A percentile compares a stretch with the other conserved stretches of the same genome.
phyloP scores from a whole-genome alignment of 2,113 vertebrate genomes.

The Pungitius pungitius region DNA sequence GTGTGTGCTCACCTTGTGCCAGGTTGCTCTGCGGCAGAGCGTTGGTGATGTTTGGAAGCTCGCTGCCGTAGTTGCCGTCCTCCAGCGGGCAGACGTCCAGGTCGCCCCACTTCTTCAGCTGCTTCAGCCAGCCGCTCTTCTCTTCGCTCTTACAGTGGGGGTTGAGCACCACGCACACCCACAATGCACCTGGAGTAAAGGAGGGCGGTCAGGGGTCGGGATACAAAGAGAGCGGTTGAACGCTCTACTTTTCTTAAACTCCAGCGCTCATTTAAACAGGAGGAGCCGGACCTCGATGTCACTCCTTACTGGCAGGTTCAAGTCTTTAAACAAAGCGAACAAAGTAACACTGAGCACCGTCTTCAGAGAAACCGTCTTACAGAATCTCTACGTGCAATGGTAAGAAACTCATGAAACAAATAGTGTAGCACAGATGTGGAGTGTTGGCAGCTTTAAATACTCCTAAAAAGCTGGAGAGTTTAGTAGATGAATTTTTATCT shows the following conservation, averaged over 20 bases:
- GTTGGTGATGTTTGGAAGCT: constrained; percentile 97
- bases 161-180: constrained; percentile 98
- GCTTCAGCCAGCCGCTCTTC: constrained; percentile 93
- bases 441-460: background rate
- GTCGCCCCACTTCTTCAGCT: constrained; percentile 95
- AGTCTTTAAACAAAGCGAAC: background rate
- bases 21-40: constrained; percentile 92
- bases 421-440: background rate
- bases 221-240: background rate
- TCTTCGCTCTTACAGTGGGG: constrained; percentile 98
- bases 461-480: background rate
- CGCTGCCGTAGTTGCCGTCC: constrained; percentile 96
- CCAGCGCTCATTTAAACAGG: background rate
- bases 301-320: background rate
- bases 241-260: background rate
- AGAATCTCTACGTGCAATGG: background rate
- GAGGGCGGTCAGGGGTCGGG: constrained; percentile 7
- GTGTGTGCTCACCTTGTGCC: constrained; percentile 92
- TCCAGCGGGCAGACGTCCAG: constrained; percentile 97
- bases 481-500: background rate
- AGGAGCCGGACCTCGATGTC: background rate
- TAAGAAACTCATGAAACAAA: background rate
- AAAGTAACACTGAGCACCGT: background rate
- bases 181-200: constrained; percentile 88
- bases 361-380: background rate